Base-by-base conservation (phyloP, 2,113 vertebrate genomes). In the Smithornis capensis region DNA sequence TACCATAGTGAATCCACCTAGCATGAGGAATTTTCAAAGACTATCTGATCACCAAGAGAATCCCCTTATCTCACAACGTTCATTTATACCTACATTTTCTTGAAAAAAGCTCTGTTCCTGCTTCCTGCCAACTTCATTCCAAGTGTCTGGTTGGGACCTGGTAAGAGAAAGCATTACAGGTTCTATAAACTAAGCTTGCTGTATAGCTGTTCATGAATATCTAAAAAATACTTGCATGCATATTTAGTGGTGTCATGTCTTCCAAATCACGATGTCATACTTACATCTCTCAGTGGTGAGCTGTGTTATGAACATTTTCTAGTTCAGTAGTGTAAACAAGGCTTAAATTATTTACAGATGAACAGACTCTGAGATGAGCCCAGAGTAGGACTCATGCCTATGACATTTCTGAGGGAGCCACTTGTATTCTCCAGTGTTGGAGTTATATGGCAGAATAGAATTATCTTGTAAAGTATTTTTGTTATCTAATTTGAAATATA, bases 401-500 rank as follows among this genome's bases (percentile, higher is more conserved):
- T 57, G 31, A 71, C 38, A 47, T 40, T 94, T 89, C 60, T n/a
- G 42, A 38, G 77, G 19, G 8, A 71, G 14, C 50, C 11, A 2
- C 31, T 82, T 80, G 14, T 38, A 59, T 91, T 74, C 29, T 67
- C 79, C 70, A 73, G 23, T 57, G n/a, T 16, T 63, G 67, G 75
- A 93, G 62, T 82, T 82, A 47, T 19, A 14, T 42, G 29, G 69
- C 37, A 84, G 67, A 96, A 64, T 4, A 50, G 22, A 88, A 92
- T 74, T 93, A 53, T 45, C 96, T 79, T 67, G 56, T 67, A 45
- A 87, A 87, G 37, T 19, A 18, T 88, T 82, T 17, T 63, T 92
- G 42, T 59, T 95, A 15, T 68, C 50, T 70, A 92, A 71, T 42
- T 52, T 81, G 80, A 96, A 95, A 74, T 93, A 83, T 45, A 56